Base-by-base conservation (phyloP, 2,888 invertebrate genomes). In the Nasonia oneida region DNA sequence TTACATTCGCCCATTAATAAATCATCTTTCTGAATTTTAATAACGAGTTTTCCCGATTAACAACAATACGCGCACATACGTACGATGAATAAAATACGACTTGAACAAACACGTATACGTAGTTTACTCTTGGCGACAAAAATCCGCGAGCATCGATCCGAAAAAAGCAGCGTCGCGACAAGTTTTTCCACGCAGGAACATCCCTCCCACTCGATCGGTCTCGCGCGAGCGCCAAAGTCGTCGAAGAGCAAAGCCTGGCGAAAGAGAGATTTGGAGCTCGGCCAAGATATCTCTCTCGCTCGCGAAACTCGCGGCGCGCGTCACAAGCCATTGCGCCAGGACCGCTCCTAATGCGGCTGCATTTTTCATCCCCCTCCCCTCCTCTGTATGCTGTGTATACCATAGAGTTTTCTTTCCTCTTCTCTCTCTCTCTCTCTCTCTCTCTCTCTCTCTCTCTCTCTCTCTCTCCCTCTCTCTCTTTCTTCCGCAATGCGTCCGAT, bases 251-350 rank as follows among this genome's bases (percentile, higher is more conserved):
- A 70, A 33, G 18, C 37, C 12, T 47, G 73, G 39, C 47, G 73
- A 23, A 47, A 12, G 33, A 90, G 90, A 90, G 89, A 89, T 89
- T 91, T 93, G 93, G 93, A 92, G 87, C 83, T 70, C 81, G 87
- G 82, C 88, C 88, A 88, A 86, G 88, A 87, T 81, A 61, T 61
- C 57, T 61, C 57, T 61, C 57, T 61, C 42, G 42, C 42, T 42
- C 88, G 71, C 81, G 83, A 74, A 87, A 88, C 87, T 71, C 87
- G 73, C 85, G 76, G 85, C 76, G 33, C 85, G 83, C 88, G 89
- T 89, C 88, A 88, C 89, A 88, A 87, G 82, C 89, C 89, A 89
- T 89, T 89, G 89, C 87, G 88, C 88, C 87, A 50, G 86, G 88
- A 64, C 47, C n/a, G 67, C 67, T 76, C 75, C 64, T 82, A 85